phyloP scores from a whole-genome alignment of 2,113 vertebrate genomes.

The Rhinogobius similis region DNA sequence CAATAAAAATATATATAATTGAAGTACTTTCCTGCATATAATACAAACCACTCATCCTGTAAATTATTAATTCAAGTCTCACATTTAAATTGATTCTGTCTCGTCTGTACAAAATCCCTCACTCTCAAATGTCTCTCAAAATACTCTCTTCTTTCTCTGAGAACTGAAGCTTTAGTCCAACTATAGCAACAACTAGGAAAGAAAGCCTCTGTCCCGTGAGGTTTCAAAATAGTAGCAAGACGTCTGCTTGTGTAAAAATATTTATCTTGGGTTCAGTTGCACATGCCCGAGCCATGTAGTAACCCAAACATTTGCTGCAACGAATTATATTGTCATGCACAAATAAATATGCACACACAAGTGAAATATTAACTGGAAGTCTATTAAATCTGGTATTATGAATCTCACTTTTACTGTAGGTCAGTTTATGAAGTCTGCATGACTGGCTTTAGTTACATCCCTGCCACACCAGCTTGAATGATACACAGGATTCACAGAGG shows the following conservation, averaged over 20 bases:
- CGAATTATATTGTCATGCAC: slow-evolving; percentile 25
- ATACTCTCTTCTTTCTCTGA: not conserved
- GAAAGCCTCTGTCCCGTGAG: not conserved
- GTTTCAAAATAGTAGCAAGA: not conserved
- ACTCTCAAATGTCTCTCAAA: not conserved
- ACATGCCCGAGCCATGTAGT: not conserved
- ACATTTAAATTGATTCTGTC: not conserved
- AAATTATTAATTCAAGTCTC: slow-evolving; percentile 7
- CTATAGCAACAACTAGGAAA: not conserved
- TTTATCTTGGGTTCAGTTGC: slow-evolving; percentile 8
- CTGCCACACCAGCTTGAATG: slow-evolving; percentile 20
- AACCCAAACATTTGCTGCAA: slow-evolving; percentile 4
- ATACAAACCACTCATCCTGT: slow-evolving; percentile 47
- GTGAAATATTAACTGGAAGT: slow-evolving; percentile 9
- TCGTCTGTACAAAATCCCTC: not conserved
- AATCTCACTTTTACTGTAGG: slow-evolving; percentile 5
- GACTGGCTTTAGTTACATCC: slow-evolving; percentile 17
- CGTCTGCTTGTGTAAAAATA: not conserved
- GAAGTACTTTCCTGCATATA: not conserved
- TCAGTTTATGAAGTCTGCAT: slow-evolving; percentile 14
- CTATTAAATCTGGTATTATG: slow-evolving; percentile 15
- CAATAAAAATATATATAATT: not conserved
- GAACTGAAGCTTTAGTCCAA: not conserved
- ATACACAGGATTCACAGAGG: slow-evolving; percentile 34
- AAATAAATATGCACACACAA: slow-evolving; percentile 19